A percentile compares a stretch with the other conserved stretches of the same genome.
Evolutionary conservation across 2,113 vertebrate genomes (phyloP).

Genomic region (Bufo bufo): DNA sequence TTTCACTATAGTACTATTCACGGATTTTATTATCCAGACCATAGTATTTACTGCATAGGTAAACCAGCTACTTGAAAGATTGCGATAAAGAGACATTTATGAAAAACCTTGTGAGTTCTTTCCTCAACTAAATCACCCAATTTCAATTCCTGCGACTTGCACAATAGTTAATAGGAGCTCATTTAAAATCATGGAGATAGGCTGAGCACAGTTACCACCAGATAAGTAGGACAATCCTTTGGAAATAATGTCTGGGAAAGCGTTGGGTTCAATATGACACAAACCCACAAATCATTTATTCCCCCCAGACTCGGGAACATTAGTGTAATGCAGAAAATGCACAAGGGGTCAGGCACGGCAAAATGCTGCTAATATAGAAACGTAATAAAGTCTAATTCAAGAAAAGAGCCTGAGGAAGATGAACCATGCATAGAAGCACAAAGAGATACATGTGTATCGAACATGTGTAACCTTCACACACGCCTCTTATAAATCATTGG

Average conservation of each 20-base stretch:
- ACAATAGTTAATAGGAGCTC: constrained; percentile 45
- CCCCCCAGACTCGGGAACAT: constrained; percentile 52
- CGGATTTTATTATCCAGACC: not conserved
- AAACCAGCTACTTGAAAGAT: constrained; percentile 14
- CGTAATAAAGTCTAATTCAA: constrained; percentile 58
- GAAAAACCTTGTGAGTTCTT: not conserved
- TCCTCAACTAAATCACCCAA: constrained; percentile 37
- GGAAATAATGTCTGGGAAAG: constrained; percentile 50
- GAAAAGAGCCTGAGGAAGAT: constrained; percentile 59
- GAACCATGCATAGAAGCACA: constrained; percentile 51
- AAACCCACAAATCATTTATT: constrained; percentile 59
- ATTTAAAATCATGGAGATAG: constrained; percentile 43
- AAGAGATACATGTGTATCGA: constrained; percentile 60
- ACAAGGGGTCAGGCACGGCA: constrained; percentile 54
- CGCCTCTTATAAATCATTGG: constrained; percentile 58
- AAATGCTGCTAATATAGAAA: constrained; percentile 58
- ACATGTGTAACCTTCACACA: constrained; percentile 59
- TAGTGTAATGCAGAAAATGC: constrained; percentile 59
- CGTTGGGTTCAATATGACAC: constrained; percentile 53
- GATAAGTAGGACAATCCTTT: constrained; percentile 52
- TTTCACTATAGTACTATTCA: not conserved
- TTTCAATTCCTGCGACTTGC: constrained; percentile 31
- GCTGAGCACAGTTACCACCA: constrained; percentile 15
- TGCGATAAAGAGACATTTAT: constrained; percentile 9
- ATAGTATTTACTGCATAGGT: not conserved